phyloP scores from a whole-genome alignment of 2,888 invertebrate species.

The Pyrrhia umbra region DNA sequence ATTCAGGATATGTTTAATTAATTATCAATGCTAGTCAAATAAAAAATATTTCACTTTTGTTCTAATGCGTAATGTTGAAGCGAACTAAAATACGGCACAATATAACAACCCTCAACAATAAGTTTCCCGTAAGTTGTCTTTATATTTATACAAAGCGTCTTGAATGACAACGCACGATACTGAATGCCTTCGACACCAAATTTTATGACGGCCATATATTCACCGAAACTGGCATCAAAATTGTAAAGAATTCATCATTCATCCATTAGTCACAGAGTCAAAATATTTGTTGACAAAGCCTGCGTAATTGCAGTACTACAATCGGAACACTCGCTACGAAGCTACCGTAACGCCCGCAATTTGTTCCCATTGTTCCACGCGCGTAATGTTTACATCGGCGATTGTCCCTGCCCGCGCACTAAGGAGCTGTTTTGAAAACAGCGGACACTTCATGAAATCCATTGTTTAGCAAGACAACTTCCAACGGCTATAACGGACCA shows the following conservation, averaged over 20 bases:
- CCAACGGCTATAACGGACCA: slow-evolving; percentile 66
- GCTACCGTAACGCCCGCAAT: slow-evolving; percentile 90
- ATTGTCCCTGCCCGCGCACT: slow-evolving; percentile 86
- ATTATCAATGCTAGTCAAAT: slow-evolving; percentile 40
- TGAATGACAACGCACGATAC: slow-evolving; percentile 84
- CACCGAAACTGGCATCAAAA: slow-evolving; percentile 84
- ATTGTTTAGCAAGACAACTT: slow-evolving; percentile 77
- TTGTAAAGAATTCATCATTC: slow-evolving; percentile 89
- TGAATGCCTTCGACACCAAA: slow-evolving; percentile 84
- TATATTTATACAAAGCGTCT: slow-evolving; percentile 78
- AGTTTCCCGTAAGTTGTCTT: slow-evolving; percentile 82
- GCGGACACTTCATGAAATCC: slow-evolving; percentile 79
- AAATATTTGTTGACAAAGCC: slow-evolving; percentile 87
- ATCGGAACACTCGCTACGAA: slow-evolving; percentile 88
- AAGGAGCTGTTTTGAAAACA: slow-evolving; percentile 87
- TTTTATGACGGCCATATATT: slow-evolving; percentile 88
- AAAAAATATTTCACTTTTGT: slow-evolving; percentile 42
- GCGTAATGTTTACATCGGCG: slow-evolving; percentile 86
- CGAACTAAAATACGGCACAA: slow-evolving; percentile 70
- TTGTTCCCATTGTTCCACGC: slow-evolving; percentile 86
- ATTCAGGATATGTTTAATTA: slow-evolving; percentile 37
- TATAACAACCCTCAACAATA: slow-evolving; percentile 75
- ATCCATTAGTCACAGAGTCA: slow-evolving; percentile 89
- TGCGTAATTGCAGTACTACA: slow-evolving; percentile 87
- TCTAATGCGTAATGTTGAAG: slow-evolving; percentile 66